These are phyloP conservation scores for Augochlorella aurata DNA, from an alignment of 2,888 invertebrate genomes.

Conservation along the genomic window DNA sequence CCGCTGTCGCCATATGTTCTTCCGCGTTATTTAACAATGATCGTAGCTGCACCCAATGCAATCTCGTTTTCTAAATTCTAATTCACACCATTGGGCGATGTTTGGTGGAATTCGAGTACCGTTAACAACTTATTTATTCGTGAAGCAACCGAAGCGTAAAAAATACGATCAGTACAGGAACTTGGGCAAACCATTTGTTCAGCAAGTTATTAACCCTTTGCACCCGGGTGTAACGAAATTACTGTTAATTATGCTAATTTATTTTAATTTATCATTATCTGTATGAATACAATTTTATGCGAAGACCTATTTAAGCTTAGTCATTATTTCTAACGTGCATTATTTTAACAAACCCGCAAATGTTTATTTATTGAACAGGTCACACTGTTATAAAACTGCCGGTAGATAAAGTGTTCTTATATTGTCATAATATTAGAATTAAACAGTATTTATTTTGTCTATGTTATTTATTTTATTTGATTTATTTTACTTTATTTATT, in stretches of 20 bases:
- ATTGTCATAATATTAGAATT: too few species aligned
- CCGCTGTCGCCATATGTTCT: background rate
- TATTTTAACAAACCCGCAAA: too few species aligned
- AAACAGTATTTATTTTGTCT: too few species aligned
- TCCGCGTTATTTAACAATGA: slow-evolving; percentile 34
- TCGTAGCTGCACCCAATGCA: background rate
- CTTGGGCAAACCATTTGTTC: background rate
- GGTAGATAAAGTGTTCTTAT: too few species aligned
- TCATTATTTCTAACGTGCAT: too few species aligned
- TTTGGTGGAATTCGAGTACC: slow-evolving; percentile 15
- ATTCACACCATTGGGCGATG: slow-evolving; percentile 16
- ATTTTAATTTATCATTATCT: too few species aligned
- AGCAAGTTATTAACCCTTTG: background rate
- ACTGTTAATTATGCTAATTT: background rate
- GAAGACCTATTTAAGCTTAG: too few species aligned
- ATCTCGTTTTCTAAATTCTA: slow-evolving; percentile 25
- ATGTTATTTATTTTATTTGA: too few species aligned
- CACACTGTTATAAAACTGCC: too few species aligned
- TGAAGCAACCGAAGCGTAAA: background rate
- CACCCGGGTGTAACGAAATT: background rate
- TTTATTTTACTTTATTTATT: too few species aligned
- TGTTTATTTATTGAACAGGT: too few species aligned
- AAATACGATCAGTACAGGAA: background rate
- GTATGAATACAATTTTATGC: too few species aligned
- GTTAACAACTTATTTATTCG: slow-evolving; percentile 24